Evolutionary conservation across 2,113 vertebrate genomes (phyloP), one percentile per base, ranked within the genome.

Genomic region (Aplodontia rufa): DNA sequence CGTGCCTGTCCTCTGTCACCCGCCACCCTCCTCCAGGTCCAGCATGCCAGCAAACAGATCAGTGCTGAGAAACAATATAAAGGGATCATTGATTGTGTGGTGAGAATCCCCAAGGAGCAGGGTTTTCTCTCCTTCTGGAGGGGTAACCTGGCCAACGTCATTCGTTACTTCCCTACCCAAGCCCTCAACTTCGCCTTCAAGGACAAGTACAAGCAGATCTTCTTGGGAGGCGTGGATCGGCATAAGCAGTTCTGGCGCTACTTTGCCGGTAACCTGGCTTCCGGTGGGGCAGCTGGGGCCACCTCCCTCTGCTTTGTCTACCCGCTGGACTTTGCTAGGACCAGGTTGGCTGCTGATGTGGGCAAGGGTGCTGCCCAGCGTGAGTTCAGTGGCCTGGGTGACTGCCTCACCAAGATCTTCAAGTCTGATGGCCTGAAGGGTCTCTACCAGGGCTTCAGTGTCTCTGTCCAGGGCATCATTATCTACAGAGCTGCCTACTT

Each of bases 141-240:
- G 97, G 99, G 99, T 96, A 99, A 99, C 98, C 97, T 99, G 98
- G 99, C 99, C 98, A 99, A 99, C 13, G 99, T 99, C 95, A 99
- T 99, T 98, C 99, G 99, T 49, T 99, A 99, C 98, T 99, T 99
- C 98, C 99, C 99, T 97, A 99, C 99, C 92, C 99, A 99, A 98
- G 99, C 99, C 58, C 99, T 99, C 94, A 99, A 99, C 99, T 99
- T 99, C 76, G 99, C 99, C 98, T 99, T 99, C 99, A 99, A 99
- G 98, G 99, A 99, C 98, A 99, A 99, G 98, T 99, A 99, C 99
- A 99, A 99, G 99, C 99, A 99, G 98, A 97, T 99, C 98, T 99
- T 99, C 98, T 98, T 99, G n/a, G 99, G 99, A 49, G 99, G 99
- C 6, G 99, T 99, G 95, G 99, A 99, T 98, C 99, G 98, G 96